A percentile compares a stretch with the other conserved stretches of the same genome.
phyloP scores from a whole-genome alignment of 2,797 vertebrate genomes.

The Gastrophryne carolinensis region DNA sequence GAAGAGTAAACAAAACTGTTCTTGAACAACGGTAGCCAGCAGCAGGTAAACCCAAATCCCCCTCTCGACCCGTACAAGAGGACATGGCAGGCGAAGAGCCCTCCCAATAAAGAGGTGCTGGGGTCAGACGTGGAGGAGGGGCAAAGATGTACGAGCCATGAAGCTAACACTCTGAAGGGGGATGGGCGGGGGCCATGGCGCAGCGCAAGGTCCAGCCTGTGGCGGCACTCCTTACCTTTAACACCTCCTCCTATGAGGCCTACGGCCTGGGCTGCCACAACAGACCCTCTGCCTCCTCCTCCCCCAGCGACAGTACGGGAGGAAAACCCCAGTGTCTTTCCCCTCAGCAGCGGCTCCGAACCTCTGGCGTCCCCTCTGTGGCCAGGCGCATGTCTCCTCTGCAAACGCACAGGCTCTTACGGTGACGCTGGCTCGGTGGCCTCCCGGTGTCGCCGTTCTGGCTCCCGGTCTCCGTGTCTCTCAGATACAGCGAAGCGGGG shows the following conservation, averaged over 20 bases:
- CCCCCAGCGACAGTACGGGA: slow-evolving; percentile 29
- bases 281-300: slow-evolving; percentile 15
- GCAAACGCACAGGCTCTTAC: too few species aligned
- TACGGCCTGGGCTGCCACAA: slow-evolving; percentile 37
- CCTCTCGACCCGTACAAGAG: background rate
- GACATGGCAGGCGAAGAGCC: background rate
- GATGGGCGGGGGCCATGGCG: background rate
- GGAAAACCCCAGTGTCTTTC: slow-evolving; percentile 11
- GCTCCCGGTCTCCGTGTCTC: slow-evolving; percentile 15
- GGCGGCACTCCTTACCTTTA: slow-evolving; percentile 27
- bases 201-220: background rate
- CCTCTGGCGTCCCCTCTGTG: background rate
- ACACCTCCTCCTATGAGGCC: slow-evolving; percentile 35
- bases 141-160: background rate
- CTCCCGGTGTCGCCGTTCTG: background rate
- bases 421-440: background rate
- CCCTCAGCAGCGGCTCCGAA: slow-evolving; percentile 1
- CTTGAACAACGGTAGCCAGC: background rate
- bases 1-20: background rate
- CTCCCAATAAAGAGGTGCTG: slow-evolving; percentile 5
- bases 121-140: slow-evolving; percentile 24
- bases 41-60: background rate
- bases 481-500: slow-evolving; percentile 33
- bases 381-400: background rate
- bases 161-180: background rate